Evolutionary conservation across 2,797 vertebrate species (phyloP), one percentile per base, ranked within the genome.

Genomic region (Lagodon rhomboides): DNA sequence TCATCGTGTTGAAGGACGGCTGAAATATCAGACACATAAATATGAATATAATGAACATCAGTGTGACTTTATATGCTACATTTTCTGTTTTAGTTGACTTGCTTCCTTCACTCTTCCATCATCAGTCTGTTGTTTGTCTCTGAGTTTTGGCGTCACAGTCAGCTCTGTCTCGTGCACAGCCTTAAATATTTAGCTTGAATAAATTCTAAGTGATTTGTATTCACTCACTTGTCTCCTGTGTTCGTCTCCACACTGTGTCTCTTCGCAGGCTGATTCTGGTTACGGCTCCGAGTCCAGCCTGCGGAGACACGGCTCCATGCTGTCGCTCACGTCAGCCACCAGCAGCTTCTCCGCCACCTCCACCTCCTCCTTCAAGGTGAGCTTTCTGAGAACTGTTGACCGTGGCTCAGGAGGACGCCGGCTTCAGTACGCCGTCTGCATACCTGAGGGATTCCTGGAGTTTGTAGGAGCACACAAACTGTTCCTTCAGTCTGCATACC

Each of bases 271-370:
- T 34, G 98, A 99, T 93, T 98, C 97, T 62, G 98, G 98, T 60
- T 99, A 99, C 90, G 98, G 97, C 73, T 99, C 98, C 0, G 98
- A 99, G 88, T 97, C 97, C 75, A 99, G 98, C 78, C 95, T 99
- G 85, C 95, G 97, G 27, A 96, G 97, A 75, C 97, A 99, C 85
- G 97, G 97, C 86, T 99, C 98, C 78, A 98, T 98, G 97, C 95
- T 98, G 70, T 99, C 98, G 38, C 96, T 99, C 82, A 97, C 97
- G 1, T 99, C 98, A n/a, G 98, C 97, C 86, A 96, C 97, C 85
- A 99, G 98, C 78, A 96, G 97, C 55, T 98, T 96, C 91, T 99
- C 98, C 22, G 97, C 98, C 15, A 98, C 98, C 71, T 99, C 98
- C 82, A 97, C 97, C 0, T 99, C 98, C 77, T 99, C 98, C 2